These are phyloP conservation scores for Orgyia antiqua DNA, from an alignment of 2,888 invertebrate genomes.

Conservation along the genomic window DNA sequence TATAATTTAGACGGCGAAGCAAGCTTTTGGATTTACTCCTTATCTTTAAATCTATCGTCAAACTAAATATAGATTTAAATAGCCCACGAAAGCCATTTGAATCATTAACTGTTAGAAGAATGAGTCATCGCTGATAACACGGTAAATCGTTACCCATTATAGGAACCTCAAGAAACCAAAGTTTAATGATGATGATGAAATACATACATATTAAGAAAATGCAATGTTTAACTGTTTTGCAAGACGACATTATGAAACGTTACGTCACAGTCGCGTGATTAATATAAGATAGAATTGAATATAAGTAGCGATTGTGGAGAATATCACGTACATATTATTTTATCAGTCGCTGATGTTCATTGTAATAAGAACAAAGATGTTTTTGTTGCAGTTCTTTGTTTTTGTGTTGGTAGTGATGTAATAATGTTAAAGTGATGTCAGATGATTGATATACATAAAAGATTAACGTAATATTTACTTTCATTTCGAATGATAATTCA, in stretches of 20 bases:
- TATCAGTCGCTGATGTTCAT: constrained; percentile 20
- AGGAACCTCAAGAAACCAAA: too few relatives aligned
- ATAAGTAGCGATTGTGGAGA: constrained; percentile 20
- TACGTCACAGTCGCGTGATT: constrained; percentile 18
- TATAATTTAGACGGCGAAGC: too few relatives aligned
- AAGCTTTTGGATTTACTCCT: too few relatives aligned
- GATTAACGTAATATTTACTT: background rate
- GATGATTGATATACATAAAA: constrained; percentile 8
- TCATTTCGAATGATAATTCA: too few relatives aligned
- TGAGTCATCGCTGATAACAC: too few relatives aligned
- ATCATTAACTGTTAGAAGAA: too few relatives aligned
- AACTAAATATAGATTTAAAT: too few relatives aligned
- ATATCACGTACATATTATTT: constrained; percentile 20
- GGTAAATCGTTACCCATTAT: too few relatives aligned
- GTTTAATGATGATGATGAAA: constrained; percentile 17
- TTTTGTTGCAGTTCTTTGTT: constrained; percentile 17
- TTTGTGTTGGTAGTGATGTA: constrained; percentile 16
- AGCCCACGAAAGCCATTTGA: too few relatives aligned
- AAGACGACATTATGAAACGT: constrained; percentile 14
- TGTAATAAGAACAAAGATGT: constrained; percentile 26
- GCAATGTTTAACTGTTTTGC: constrained; percentile 12
- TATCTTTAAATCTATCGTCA: too few relatives aligned
- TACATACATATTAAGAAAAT: constrained; percentile 11
- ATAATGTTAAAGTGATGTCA: constrained; percentile 15
- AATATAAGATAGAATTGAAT: too few relatives aligned